A percentile compares a stretch with the other conserved stretches of the same genome.
These are phyloP conservation scores for Machimus rusticus DNA, from an alignment of 2,888 invertebrate genomes.

Conservation along the genomic window DNA sequence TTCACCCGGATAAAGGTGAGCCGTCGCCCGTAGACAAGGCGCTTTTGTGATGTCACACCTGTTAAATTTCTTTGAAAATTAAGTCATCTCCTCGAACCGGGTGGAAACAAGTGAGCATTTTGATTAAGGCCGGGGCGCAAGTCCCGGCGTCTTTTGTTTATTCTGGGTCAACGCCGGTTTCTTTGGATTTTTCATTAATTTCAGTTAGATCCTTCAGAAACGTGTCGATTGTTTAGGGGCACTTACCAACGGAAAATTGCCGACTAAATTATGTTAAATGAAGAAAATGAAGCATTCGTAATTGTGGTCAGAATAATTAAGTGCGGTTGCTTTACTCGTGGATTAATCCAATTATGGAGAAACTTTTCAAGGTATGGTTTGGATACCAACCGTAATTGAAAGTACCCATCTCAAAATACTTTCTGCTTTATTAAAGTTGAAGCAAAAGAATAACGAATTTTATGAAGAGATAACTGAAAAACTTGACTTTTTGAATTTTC, in stretches of 20 bases:
- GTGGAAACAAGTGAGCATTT: neutral
- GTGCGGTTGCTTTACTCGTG: neutral
- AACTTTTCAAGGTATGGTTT: neutral
- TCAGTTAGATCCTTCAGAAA: neutral
- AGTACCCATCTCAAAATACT: neutral
- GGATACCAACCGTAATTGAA: neutral
- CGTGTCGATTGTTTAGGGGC: neutral
- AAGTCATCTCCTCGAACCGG: neutral
- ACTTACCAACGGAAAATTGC: neutral
- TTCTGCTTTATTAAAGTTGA: neutral
- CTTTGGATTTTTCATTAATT: neutral
- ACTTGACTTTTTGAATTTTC: neutral
- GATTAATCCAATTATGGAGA: neutral
- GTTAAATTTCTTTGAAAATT: constrained; percentile 4
- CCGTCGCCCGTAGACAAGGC: neutral
- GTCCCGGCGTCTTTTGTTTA: neutral
- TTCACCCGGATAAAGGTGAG: neutral
- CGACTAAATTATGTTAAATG: neutral
- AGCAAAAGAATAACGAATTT: neutral
- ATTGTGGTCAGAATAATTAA: neutral
- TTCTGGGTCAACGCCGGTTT: neutral
- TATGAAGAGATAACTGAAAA: neutral
- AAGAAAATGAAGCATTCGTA: neutral
- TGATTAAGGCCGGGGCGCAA: neutral
- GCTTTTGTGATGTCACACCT: neutral